Evolutionary conservation across 1,140 invertebrate species (phyloP).

Genomic region (Leptinotarsa texana): DNA sequence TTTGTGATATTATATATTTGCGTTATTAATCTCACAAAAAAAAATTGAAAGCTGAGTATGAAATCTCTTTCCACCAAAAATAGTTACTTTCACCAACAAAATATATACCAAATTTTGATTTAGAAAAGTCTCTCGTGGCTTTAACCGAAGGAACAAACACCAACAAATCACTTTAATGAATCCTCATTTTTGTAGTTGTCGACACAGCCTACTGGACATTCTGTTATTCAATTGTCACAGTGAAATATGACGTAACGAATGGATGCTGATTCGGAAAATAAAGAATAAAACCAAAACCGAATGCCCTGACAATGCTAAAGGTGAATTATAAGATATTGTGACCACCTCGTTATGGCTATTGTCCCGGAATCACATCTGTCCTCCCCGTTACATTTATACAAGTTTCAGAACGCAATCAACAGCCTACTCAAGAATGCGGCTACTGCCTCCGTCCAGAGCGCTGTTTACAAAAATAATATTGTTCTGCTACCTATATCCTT

Average conservation of each 20-base stretch:
- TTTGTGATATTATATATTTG: too few relatives aligned
- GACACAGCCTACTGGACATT: slow-evolving; percentile 15
- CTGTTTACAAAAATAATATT: not conserved
- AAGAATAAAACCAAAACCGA: slow-evolving; percentile 13
- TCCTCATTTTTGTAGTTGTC: not conserved
- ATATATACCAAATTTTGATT: too few relatives aligned
- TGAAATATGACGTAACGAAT: slow-evolving; percentile 22
- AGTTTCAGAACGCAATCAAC: not conserved
- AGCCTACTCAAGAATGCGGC: slow-evolving; percentile 11
- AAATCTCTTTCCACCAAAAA: too few relatives aligned
- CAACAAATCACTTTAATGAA: not conserved
- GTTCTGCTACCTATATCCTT: not conserved
- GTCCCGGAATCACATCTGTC: slow-evolving; percentile 17
- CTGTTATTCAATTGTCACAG: slow-evolving; percentile 16
- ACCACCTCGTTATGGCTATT: slow-evolving; percentile 20
- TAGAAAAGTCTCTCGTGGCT: too few relatives aligned
- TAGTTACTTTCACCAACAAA: too few relatives aligned
- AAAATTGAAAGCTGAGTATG: too few relatives aligned
- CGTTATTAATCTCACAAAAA: too few relatives aligned
- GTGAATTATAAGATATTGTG: slow-evolving; percentile 21
- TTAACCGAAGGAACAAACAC: not conserved
- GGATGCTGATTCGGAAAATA: slow-evolving; percentile 6
- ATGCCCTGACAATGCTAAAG: slow-evolving; percentile 3
- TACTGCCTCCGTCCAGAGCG: not conserved
- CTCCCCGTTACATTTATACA: slow-evolving; percentile 10